A percentile compares a stretch with the other conserved stretches of the same genome.
Evolutionary conservation across 2,888 invertebrate species (phyloP).

Genomic region (Andricus quercusramuli): DNA sequence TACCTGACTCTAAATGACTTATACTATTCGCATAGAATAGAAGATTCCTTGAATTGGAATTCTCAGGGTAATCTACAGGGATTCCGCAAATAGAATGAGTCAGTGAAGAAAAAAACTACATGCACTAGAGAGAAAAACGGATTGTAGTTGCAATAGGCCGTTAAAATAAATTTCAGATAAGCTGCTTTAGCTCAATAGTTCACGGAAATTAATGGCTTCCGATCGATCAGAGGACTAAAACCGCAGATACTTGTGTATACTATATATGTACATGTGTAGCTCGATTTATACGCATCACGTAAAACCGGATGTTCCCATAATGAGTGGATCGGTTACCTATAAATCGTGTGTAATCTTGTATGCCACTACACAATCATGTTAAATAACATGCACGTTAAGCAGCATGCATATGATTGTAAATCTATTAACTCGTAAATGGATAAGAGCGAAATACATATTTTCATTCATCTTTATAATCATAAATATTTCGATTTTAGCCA

Average conservation of each 20-base stretch:
- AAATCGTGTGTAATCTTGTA: conserved; percentile 37
- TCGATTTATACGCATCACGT: conserved; percentile 38
- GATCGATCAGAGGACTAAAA: conserved; percentile 16
- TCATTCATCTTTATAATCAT: background rate
- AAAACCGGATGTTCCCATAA: conserved; percentile 28
- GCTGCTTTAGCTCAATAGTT: conserved; percentile 11
- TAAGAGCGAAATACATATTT: conserved; percentile 24
- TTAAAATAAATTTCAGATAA: conserved; percentile 14
- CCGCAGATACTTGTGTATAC: background rate
- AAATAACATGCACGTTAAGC: background rate
- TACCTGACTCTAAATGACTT: background rate
- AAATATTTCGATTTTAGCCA: conserved; percentile 30
- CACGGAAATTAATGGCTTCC: conserved; percentile 17
- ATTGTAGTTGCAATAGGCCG: background rate
- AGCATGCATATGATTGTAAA: background rate
- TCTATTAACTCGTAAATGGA: background rate
- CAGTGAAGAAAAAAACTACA: background rate
- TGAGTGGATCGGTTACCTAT: conserved; percentile 36
- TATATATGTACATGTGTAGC: conserved; percentile 7
- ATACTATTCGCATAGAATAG: background rate
- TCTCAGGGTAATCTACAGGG: background rate
- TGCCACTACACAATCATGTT: background rate
- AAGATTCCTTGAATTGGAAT: no score
- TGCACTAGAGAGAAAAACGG: background rate
- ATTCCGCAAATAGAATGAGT: background rate